These are phyloP conservation scores for Pantala flavescens DNA, from an alignment of 1,140 invertebrate species.

Conservation along the genomic window DNA sequence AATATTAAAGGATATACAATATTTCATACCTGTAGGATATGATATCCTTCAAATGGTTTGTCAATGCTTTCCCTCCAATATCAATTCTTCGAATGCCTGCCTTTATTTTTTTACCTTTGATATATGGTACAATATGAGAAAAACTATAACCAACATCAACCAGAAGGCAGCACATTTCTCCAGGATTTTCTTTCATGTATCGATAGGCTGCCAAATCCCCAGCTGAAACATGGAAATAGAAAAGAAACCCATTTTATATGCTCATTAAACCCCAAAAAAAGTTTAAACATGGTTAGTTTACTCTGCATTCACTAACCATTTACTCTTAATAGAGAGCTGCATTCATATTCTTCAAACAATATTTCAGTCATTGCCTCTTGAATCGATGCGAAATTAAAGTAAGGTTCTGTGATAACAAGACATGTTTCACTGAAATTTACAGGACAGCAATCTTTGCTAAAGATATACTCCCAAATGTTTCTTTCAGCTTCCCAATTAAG, in stretches of 20 bases:
- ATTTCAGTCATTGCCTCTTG: conserved; percentile 92
- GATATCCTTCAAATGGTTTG: conserved; percentile 96
- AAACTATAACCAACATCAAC: conserved; percentile 93
- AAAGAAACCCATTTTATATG: conserved; percentile 10
- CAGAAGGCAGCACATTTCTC: conserved; percentile 64
- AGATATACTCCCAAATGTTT: conserved; percentile 92
- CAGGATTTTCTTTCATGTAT: conserved; percentile 39
- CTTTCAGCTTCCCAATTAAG: conserved; percentile 94
- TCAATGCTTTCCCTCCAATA: conserved; percentile 93
- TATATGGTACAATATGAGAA: conserved; percentile 88
- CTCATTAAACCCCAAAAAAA: conserved; percentile 20
- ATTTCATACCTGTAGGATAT: conserved; percentile 66
- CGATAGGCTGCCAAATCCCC: conserved; percentile 42
- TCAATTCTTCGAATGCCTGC: conserved; percentile 75
- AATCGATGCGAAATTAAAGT: conserved; percentile 85
- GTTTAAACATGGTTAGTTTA: conserved; percentile 15
- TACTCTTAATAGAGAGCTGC: conserved; percentile 68
- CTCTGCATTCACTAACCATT: conserved; percentile 43
- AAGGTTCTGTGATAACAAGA: conserved; percentile 86
- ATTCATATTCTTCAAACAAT: conserved; percentile 96
- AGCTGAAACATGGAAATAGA: conserved; percentile 33
- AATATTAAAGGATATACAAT: not conserved
- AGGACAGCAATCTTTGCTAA: conserved; percentile 77
- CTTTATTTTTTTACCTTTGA: conserved; percentile 76
- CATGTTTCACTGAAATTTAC: conserved; percentile 65